Conservation (phyloP, 1,140 invertebrate genomes). For the Tetraneura akinire region DNA sequence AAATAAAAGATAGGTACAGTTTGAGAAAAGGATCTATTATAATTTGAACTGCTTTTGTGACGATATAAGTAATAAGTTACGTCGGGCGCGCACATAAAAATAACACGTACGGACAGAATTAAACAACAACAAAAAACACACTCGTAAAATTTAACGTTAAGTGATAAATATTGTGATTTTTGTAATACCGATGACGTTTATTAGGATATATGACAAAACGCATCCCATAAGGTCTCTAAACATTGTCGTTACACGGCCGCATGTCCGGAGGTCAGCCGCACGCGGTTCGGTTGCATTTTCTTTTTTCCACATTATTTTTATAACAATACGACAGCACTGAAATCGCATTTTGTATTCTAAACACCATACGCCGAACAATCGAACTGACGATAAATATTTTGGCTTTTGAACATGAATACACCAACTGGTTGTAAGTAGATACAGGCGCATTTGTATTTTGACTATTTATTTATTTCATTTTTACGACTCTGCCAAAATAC, state of each 20-base stretch:
- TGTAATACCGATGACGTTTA: conserved; percentile 41
- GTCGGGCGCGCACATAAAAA: conserved; percentile 6
- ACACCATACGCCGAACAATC: neutral
- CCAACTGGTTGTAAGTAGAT: neutral
- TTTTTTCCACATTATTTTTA: conserved; percentile 1
- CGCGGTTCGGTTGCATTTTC: neutral
- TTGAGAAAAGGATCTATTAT: neutral
- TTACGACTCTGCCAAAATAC: conserved; percentile 21
- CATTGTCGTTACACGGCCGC: conserved; percentile 42
- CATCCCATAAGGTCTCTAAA: conserved; percentile 8
- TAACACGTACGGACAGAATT: conserved; percentile 26
- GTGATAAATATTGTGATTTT: conserved; percentile 50
- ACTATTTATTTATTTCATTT: neutral
- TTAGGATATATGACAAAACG: conserved; percentile 17
- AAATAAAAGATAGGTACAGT: neutral
- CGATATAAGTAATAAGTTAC: too few species aligned
- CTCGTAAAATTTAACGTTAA: conserved; percentile 50
- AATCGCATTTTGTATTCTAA: neutral
- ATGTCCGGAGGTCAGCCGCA: neutral
- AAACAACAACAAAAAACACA: conserved; percentile 31
- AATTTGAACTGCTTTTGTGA: conserved; percentile 13
- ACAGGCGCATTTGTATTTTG: neutral
- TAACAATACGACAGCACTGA: too few species aligned
- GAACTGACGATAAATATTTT: conserved; percentile 46
- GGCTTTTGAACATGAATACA: conserved; percentile 15